Percentiles rank a stretch among this genome's conserved stretches.
These are phyloP conservation scores for Limnephilus marmoratus DNA, from an alignment of 2,888 invertebrate genomes.

Conservation along the genomic window DNA sequence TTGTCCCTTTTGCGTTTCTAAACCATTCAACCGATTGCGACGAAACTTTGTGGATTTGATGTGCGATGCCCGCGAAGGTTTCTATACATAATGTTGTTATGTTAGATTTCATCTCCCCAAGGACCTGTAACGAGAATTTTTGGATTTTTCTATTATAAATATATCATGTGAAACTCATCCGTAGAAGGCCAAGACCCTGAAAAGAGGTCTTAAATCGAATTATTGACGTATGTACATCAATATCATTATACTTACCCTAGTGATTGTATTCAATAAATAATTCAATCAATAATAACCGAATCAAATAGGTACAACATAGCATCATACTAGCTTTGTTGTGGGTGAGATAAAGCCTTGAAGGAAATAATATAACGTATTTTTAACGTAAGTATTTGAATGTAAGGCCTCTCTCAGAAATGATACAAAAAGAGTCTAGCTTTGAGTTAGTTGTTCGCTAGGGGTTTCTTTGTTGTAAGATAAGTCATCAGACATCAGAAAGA, in stretches of 20 bases:
- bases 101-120: too few relatives aligned
- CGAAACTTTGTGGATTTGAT: too few relatives aligned
- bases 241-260: background rate
- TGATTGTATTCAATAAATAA: background rate
- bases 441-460: too few relatives aligned
- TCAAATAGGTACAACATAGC: background rate
- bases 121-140: too few relatives aligned
- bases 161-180: background rate
- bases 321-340: background rate
- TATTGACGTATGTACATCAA: background rate
- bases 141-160: background rate
- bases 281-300: background rate
- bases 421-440: too few relatives aligned
- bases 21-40: too few relatives aligned
- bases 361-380: background rate
- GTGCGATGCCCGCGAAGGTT: too few relatives aligned
- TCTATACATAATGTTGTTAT: too few relatives aligned
- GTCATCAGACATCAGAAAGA: too few relatives aligned
- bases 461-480: too few relatives aligned
- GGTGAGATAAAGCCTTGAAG: background rate
- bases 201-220: background rate
- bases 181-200: background rate
- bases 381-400: background rate
- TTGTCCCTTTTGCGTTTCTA: too few relatives aligned
- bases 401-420: background rate